Base-by-base conservation (phyloP, 2,888 invertebrate genomes). In the Orthosia incerta region DNA sequence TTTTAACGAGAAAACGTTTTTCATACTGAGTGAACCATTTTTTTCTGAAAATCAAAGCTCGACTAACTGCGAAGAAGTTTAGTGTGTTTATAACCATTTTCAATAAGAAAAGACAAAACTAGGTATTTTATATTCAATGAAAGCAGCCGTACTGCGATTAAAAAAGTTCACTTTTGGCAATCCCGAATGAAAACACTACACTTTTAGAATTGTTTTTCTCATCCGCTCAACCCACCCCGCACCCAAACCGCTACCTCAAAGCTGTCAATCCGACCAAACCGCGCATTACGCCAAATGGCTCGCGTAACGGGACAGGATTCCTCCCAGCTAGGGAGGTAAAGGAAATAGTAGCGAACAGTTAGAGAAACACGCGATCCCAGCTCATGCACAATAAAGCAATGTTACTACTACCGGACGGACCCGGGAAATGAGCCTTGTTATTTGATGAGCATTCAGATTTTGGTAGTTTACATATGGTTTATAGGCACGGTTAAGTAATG, bases 281-380 rank as follows among this genome's bases (percentile, higher is more conserved):
- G 92, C 96, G 94, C 94, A 95, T 96, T 95, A 95, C 90, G 93
- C 91, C 93, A 96, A 96, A 96, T 96, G 96, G 95, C 90, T 93
- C 95, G 96, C 89, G 89, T 94, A 95, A 95, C 94, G 90, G 92
- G 90, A 92, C 74, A 66, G 79, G 65, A 76, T 61, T 75, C 71
- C 68, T 79, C 74, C 80, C 67, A 45, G 56, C n/a, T 57, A 45
- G 73, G 73, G 73, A 50, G 85, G 87, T 88, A 91, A 91, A 91
- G 95, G 95, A 94, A 94, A 94, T 94, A 95, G 94, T 95, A 93
- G 92, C 89, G 80, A 89, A 83, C 86, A 80, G 87, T 87, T 83
- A 87, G 77, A 77, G 79, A 88, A 90, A 88, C 88, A 87, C 88
- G 83, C 87, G 87, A 88, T 88, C 73, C 55, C 62, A 86, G 87